These are phyloP conservation scores for Brachynemurus nebulosus DNA, from an alignment of 2,888 invertebrate genomes.

Conservation along the genomic window DNA sequence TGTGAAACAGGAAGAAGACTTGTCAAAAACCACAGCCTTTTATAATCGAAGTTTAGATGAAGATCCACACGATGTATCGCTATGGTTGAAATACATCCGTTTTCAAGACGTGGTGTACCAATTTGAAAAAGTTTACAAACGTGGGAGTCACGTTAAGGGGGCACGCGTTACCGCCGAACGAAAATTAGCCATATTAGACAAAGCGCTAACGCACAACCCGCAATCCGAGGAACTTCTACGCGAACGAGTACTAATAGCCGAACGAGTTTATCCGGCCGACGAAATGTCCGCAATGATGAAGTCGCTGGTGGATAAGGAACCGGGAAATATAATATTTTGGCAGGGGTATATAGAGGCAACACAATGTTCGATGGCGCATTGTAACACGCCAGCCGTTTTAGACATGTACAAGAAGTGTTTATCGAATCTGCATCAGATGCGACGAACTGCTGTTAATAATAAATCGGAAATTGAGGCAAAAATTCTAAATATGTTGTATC, in stretches of 20 bases:
- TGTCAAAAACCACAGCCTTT: constrained; percentile 34
- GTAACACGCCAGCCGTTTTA: constrained; percentile 42
- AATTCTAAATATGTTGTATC: constrained; percentile 34
- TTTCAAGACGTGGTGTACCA: constrained; percentile 38
- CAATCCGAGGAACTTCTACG: constrained; percentile 37
- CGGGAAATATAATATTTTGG: constrained; percentile 35
- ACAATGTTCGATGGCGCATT: constrained; percentile 46
- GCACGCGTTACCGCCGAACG: constrained; percentile 35
- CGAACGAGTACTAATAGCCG: constrained; percentile 33
- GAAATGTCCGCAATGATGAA: constrained; percentile 37
- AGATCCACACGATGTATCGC: constrained; percentile 36
- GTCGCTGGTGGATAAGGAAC: constrained; percentile 34
- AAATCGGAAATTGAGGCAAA: constrained; percentile 28
- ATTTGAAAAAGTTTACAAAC: constrained; percentile 31
- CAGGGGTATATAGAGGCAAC: constrained; percentile 37
- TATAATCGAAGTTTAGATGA: constrained; percentile 38
- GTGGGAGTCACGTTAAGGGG: constrained; percentile 31
- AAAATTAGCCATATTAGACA: constrained; percentile 46
- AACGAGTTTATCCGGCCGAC: constrained; percentile 41
- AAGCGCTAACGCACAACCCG: constrained; percentile 41
- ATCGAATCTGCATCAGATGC: constrained; percentile 31
- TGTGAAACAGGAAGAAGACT: constrained; percentile 32
- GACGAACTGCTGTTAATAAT: constrained; percentile 26
- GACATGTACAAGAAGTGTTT: constrained; percentile 39
- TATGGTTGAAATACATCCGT: constrained; percentile 45